Conservation (phyloP, 2,113 vertebrate genomes). For the Lagopus muta region DNA sequence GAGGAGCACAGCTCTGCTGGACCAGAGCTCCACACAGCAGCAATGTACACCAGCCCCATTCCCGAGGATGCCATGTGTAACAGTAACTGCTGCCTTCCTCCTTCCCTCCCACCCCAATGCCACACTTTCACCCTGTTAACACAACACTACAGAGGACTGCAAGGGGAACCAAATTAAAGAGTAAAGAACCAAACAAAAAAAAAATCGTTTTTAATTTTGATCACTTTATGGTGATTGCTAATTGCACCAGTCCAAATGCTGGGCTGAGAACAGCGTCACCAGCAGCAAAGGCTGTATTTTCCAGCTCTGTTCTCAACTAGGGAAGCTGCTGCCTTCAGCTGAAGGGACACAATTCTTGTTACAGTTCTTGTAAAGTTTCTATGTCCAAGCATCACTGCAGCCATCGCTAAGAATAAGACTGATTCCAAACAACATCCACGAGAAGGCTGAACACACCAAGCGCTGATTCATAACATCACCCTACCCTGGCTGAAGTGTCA, state of each 20-base stretch:
- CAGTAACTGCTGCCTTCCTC: not conserved
- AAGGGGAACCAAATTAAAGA: not conserved
- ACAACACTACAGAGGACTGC: not conserved
- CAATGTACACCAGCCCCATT: not conserved
- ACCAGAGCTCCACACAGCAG: no score
- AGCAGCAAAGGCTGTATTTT: fast-evolving
- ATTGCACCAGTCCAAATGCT: fast-evolving
- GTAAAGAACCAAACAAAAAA: not conserved
- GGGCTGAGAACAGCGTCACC: not conserved
- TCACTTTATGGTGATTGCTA: not conserved
- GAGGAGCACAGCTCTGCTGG: no score
- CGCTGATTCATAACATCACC: not conserved
- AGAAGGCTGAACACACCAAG: not conserved
- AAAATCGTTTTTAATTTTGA: not conserved
- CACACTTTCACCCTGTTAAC: not conserved
- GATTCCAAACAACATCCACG: not conserved
- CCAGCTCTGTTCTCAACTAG: not conserved
- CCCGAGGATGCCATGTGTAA: not conserved
- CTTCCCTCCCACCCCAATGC: not conserved
- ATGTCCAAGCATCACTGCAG: not conserved
- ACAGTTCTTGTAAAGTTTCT: not conserved
- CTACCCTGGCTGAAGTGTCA: not conserved
- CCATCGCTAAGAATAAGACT: not conserved
- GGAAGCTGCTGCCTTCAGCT: not conserved
- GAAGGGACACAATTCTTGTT: not conserved